These are phyloP conservation scores for Grammomys dolichurus DNA, from an alignment of 2,113 vertebrate genomes.

Conservation along the genomic window DNA sequence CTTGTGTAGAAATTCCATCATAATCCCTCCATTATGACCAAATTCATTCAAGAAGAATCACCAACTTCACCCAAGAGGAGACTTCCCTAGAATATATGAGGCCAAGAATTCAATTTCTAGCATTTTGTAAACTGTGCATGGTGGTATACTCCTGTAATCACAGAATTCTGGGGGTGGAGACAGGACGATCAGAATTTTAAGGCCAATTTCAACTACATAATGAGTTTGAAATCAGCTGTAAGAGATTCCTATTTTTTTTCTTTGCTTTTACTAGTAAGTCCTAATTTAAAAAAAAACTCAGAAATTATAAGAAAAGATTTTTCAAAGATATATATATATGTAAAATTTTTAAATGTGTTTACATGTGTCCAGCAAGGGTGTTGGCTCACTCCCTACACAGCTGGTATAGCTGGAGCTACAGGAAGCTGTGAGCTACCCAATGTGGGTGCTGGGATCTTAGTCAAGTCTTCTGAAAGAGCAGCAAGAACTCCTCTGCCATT, in stretches of 20 bases:
- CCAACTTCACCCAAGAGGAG: background rate
- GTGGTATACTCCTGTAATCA: background rate
- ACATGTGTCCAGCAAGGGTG: background rate
- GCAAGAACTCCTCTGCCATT: background rate
- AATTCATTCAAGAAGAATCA: background rate
- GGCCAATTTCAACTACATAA: background rate
- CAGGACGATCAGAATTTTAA: background rate
- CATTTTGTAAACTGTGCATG: background rate
- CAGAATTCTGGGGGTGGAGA: background rate
- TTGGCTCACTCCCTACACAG: background rate
- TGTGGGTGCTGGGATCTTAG: background rate
- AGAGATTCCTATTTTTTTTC: background rate
- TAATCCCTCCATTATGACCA: background rate
- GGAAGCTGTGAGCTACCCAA: background rate
- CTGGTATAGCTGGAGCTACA: background rate
- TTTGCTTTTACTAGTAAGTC: background rate
- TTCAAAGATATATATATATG: background rate
- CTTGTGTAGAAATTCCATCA: background rate
- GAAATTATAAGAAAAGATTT: background rate
- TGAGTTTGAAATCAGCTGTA: background rate
- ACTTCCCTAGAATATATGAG: background rate
- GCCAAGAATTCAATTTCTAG: background rate
- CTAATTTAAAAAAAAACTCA: background rate
- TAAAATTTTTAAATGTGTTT: background rate
- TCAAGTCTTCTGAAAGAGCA: background rate